Percentiles rank a stretch among this genome's conserved stretches.
Conservation (phyloP, 2,888 invertebrate species). For the Trisateles emortualis region DNA sequence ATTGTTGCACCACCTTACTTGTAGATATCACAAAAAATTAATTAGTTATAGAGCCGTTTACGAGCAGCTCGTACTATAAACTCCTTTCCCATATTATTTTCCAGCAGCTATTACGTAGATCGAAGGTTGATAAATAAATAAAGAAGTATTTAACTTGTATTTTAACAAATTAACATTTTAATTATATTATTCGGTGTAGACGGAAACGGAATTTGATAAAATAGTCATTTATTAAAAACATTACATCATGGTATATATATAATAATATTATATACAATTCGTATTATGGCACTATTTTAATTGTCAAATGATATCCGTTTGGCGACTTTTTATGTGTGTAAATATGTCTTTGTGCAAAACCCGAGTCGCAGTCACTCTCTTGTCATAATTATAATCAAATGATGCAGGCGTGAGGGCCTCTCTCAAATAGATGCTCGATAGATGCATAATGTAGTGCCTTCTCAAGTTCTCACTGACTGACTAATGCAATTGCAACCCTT, state of each 20-base stretch:
- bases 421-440: not conserved
- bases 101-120: no score
- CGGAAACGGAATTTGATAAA: conserved; percentile 12
- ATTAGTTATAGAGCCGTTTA: no score
- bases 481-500: conserved; percentile 15
- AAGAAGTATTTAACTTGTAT: no score
- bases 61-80: no score
- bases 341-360: not conserved
- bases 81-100: no score
- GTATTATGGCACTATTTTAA: not conserved
- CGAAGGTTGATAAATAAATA: not conserved
- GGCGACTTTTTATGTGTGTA: not conserved
- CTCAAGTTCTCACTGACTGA: not conserved
- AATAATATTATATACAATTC: no score
- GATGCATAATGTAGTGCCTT: conserved; percentile 3
- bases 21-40: no score
- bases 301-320: not conserved
- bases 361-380: not conserved
- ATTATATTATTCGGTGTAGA: conserved; percentile 3
- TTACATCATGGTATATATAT: conserved; percentile 7
- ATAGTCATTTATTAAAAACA: not conserved
- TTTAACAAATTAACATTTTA: conserved; percentile 1
- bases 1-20: no score
- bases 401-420: not conserved
- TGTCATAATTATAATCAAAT: not conserved